Base-by-base conservation (phyloP, 2,797 vertebrate genomes). In the Enteromius fasciolatus region DNA sequence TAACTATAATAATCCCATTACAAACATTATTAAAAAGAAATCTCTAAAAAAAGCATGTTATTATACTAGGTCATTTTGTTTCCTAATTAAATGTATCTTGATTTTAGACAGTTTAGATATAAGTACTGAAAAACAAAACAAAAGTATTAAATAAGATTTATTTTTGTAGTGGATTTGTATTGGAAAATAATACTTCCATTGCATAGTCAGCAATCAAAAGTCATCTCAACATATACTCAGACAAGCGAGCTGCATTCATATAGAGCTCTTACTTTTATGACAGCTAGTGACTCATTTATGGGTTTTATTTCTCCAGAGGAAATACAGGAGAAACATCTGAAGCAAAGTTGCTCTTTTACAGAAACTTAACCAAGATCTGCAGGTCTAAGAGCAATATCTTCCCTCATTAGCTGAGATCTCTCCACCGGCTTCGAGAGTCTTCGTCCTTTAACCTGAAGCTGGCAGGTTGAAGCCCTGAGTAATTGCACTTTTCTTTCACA, bases 401-500 rank as follows among this genome's bases (percentile, higher is more conserved):
- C 28, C 3, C 61, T 31, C 1, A 25, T 57, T 31, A 69, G 66
- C 57, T 54, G 23, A 74, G 76, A 41, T 63, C 82, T 74, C 50
- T 75, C 36, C 28, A 52, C 67, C 28, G 68, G 28, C 8, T 46
- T 69, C 10, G 14, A 1, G 57, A 57, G 67, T 54, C 57, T 52
- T n/a, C 14, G 18, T 78, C 67, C 67, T 67, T 66, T 78, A 59
- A 82, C 80, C 84, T 82, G 48, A 54, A 66, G 67, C 23, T 70
- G 70, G 61, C 78, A 82, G 31, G 57, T 76, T 9, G 39, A 86
- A 72, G 25, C 54, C 76, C 70, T 36, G 84, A 86, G 81, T 83
- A 86, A 89, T 84, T 75, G 79, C 72, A n/a, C 67, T 68, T 80
- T 85, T 76, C 79, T 81, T 81, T 28, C 86, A 64, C 79, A 63